These are phyloP conservation scores for Apocheima hispidaria DNA, from an alignment of 2,888 invertebrate genomes.

Conservation along the genomic window DNA sequence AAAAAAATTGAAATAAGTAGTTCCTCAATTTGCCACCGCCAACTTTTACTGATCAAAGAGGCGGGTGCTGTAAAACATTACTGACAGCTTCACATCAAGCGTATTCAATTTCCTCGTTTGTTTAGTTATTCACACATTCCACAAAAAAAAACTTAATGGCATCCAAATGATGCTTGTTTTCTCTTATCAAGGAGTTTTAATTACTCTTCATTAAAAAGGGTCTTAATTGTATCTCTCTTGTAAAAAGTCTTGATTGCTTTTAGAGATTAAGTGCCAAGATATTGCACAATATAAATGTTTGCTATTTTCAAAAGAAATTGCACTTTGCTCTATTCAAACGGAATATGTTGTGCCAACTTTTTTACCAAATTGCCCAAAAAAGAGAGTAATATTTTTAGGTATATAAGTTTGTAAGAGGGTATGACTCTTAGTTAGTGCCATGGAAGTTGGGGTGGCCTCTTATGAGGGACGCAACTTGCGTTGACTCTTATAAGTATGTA, in stretches of 20 bases:
- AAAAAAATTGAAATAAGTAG: too few relatives aligned
- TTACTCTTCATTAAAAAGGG: constrained; percentile 28
- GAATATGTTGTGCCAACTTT: too few relatives aligned
- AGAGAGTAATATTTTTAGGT: too few relatives aligned
- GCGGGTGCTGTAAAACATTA: neutral
- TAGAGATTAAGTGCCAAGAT: constrained; percentile 15
- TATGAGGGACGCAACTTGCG: too few relatives aligned
- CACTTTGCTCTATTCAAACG: neutral
- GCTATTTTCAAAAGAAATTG: neutral
- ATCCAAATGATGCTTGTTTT: constrained; percentile 18
- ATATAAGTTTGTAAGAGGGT: too few relatives aligned
- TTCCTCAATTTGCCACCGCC: too few relatives aligned
- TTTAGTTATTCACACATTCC: constrained; percentile 4
- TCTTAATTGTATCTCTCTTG: constrained; percentile 30
- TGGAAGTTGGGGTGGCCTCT: too few relatives aligned
- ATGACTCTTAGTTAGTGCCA: too few relatives aligned
- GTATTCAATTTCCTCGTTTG: constrained; percentile 1
- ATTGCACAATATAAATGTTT: neutral
- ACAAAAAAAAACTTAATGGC: constrained; percentile 22
- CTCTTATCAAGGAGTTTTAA: constrained; percentile 28
- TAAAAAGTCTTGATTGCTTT: constrained; percentile 29
- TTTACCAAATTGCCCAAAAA: too few relatives aligned
- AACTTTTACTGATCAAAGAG: neutral
- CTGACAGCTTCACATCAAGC: neutral
- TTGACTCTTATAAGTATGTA: too few relatives aligned